Percentiles rank a stretch among this genome's conserved stretches.
Evolutionary conservation across 2,888 invertebrate genomes (phyloP).

Genomic region (Bellardia pandia): DNA sequence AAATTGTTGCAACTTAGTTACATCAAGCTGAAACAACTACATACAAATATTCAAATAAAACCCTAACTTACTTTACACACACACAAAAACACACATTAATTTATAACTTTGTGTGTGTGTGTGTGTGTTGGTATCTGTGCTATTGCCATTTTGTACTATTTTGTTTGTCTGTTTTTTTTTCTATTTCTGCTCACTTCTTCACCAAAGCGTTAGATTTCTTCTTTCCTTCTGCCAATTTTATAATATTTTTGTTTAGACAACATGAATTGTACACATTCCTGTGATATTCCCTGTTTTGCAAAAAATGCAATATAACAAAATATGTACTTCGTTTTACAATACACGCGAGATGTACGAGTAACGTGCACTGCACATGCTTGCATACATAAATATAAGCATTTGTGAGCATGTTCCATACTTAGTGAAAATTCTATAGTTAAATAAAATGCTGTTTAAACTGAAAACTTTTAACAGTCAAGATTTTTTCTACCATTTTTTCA

Average conservation of each 20-base stretch:
- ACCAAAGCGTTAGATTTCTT: background rate
- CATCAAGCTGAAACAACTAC: constrained; percentile 38
- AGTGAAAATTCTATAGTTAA: background rate
- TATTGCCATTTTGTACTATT: constrained; percentile 22
- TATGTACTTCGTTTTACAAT: constrained; percentile 31
- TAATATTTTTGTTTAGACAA: constrained; percentile 15
- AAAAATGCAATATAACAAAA: constrained; percentile 36
- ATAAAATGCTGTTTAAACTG: constrained; percentile 25
- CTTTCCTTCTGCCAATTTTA: background rate
- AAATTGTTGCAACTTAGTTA: constrained; percentile 68
- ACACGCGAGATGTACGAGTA: constrained; percentile 29
- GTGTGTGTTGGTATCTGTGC: background rate
- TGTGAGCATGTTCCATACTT: background rate
- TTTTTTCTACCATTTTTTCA: background rate
- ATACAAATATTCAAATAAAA: constrained; percentile 21
- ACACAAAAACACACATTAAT: background rate
- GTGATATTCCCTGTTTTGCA: background rate
- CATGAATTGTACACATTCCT: background rate
- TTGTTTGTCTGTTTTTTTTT: constrained; percentile 36
- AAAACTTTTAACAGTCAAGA: background rate
- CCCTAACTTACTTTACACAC: background rate
- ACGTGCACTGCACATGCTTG: background rate
- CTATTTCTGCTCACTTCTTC: background rate
- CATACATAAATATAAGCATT: background rate
- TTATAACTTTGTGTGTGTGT: constrained; percentile 11